These are phyloP conservation scores for Apotomis turbidana DNA, from an alignment of 2,888 invertebrate genomes.

Conservation along the genomic window DNA sequence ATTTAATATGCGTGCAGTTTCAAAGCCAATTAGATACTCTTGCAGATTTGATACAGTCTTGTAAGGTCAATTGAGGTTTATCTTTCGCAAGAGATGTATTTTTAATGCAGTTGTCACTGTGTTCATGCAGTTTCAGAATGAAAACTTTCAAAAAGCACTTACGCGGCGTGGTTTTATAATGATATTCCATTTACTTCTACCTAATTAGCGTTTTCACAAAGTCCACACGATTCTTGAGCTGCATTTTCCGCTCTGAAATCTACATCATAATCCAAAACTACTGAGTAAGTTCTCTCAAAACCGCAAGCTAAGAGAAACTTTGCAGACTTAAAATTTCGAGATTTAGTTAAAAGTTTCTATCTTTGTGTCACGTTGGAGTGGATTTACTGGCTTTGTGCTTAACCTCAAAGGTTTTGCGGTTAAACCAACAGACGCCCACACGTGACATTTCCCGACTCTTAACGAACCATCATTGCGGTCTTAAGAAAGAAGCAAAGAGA, in stretches of 20 bases:
- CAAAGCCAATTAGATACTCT: slow-evolving; percentile 11
- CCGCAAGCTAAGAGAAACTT: slow-evolving; percentile 34
- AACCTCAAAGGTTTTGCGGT: slow-evolving; percentile 42
- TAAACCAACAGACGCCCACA: slow-evolving; percentile 40
- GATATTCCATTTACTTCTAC: slow-evolving; percentile 6
- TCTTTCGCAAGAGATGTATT: background rate
- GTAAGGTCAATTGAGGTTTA: background rate
- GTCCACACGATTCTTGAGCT: slow-evolving; percentile 15
- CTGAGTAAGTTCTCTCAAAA: slow-evolving; percentile 15
- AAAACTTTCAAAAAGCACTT: background rate
- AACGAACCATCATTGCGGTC: slow-evolving; percentile 17
- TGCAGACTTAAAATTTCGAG: slow-evolving; percentile 39
- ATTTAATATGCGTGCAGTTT: slow-evolving; percentile 13
- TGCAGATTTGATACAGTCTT: background rate
- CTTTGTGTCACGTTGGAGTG: slow-evolving; percentile 35
- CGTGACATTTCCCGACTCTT: slow-evolving; percentile 7
- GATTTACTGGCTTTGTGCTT: slow-evolving; percentile 36
- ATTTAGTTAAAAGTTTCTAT: slow-evolving; percentile 40
- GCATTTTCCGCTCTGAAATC: slow-evolving; percentile 29
- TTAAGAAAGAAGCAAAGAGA: slow-evolving; percentile 1
- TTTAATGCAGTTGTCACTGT: background rate
- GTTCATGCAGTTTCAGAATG: background rate
- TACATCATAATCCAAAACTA: slow-evolving; percentile 36
- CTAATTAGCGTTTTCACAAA: slow-evolving; percentile 31
- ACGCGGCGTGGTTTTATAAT: background rate